Evolutionary conservation across 23 tunicate genomes (phyloP).

Genomic region (Halocynthia roretzi): DNA sequence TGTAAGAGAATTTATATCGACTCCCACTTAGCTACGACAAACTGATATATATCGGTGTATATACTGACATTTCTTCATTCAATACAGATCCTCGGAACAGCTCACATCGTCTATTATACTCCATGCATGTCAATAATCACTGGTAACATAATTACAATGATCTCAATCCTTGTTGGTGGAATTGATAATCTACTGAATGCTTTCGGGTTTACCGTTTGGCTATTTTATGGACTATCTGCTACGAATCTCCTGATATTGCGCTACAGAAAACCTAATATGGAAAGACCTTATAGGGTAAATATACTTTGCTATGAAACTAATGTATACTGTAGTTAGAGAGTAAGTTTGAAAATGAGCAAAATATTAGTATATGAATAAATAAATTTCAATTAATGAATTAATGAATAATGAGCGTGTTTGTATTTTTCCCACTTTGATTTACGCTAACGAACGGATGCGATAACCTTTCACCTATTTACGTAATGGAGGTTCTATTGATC

Average conservation of each 20-base stretch:
- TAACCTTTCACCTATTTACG: too few species aligned
- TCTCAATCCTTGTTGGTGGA: slow-evolving; percentile 5
- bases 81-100: slow-evolving; percentile 1
- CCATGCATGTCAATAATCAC: slow-evolving; percentile 7
- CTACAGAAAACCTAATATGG: slow-evolving; percentile 35
- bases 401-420: too few species aligned
- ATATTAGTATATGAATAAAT: neutral
- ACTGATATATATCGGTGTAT: too few species aligned
- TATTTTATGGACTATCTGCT: slow-evolving; percentile 38
- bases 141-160: neutral
- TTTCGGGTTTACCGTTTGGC: slow-evolving; percentile 34
- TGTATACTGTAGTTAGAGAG: too few species aligned
- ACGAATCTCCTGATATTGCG: slow-evolving; percentile 43
- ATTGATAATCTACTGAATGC: slow-evolving; percentile 59
- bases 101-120: slow-evolving; percentile 4
- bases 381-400: too few species aligned
- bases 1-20: slow-evolving; percentile 3
- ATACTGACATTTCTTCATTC: too few species aligned
- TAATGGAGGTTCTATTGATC: too few species aligned
- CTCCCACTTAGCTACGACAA: too few species aligned
- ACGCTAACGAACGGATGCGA: too few species aligned
- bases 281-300: slow-evolving; percentile 45
- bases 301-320: too few species aligned
- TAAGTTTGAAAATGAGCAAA: neutral
- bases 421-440: too few species aligned